phyloP scores from a whole-genome alignment of 2,888 invertebrate species.

The Napeogenes inachia region DNA sequence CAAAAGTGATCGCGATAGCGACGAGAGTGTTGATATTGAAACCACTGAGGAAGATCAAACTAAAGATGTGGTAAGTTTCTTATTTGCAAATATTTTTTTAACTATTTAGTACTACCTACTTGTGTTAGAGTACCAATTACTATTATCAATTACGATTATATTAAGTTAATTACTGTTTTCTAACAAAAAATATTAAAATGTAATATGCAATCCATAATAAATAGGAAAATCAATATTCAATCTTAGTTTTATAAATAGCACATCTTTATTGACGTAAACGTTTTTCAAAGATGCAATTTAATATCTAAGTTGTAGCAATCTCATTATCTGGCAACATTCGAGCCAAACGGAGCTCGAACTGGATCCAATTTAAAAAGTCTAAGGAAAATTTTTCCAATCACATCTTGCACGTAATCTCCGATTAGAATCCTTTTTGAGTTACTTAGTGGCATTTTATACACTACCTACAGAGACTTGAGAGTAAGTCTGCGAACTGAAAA shows the following conservation, averaged over 20 bases:
- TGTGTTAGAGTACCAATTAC: not conserved
- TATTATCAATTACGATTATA: too few species aligned
- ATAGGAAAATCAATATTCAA: conserved; percentile 10
- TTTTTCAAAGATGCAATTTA: conserved; percentile 69
- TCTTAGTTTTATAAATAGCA: conserved; percentile 7
- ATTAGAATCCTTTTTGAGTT: conserved; percentile 52
- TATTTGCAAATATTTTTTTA: conserved; percentile 36
- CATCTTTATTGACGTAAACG: conserved; percentile 45
- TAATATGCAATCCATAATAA: not conserved
- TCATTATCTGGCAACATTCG: conserved; percentile 65
- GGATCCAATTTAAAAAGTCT: conserved; percentile 75
- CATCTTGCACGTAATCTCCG: conserved; percentile 60
- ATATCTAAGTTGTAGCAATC: conserved; percentile 61
- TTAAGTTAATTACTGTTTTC: too few species aligned
- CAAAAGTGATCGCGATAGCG: conserved; percentile 82
- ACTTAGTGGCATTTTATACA: conserved; percentile 31
- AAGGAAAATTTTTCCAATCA: conserved; percentile 73
- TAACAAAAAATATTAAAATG: not conserved
- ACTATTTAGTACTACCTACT: conserved; percentile 17
- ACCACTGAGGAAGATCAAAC: conserved; percentile 86
- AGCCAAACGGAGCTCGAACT: conserved; percentile 60
- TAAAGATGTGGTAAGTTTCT: conserved; percentile 56
- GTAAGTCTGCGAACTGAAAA: conserved; percentile 4
- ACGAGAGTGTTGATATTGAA: conserved; percentile 91
- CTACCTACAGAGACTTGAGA: conserved; percentile 1